phyloP scores from a whole-genome alignment of 2,113 vertebrate species.

The Morone chrysops region DNA sequence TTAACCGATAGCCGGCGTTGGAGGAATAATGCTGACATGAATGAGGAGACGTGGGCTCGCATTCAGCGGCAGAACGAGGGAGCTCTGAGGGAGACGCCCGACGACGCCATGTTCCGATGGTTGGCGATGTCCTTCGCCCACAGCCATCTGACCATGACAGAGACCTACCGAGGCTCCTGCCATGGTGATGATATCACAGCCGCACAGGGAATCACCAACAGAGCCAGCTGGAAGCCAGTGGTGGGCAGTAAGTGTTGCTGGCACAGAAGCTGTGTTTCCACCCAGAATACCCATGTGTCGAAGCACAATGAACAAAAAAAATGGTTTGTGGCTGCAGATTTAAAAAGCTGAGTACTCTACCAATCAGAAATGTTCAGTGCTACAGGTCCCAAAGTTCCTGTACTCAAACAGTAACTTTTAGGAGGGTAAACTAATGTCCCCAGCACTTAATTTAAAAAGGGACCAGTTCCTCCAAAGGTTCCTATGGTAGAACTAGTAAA shows the following conservation, averaged over 20 bases:
- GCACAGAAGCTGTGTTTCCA: neutral
- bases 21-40: constrained; percentile 75
- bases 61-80: constrained; percentile 84
- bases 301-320: no score
- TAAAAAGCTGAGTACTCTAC: no score
- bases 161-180: constrained; percentile 89
- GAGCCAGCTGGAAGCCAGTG: constrained; percentile 91
- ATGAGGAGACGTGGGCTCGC: constrained; percentile 85
- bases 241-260: constrained; percentile 89
- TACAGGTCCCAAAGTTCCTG: no score
- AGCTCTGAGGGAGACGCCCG: constrained; percentile 85
- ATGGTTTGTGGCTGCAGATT: no score
- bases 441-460: no score
- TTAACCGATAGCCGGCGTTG: constrained; percentile 59
- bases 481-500: no score
- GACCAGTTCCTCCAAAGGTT: no score
- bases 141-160: constrained; percentile 92
- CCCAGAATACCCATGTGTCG: no score
- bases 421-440: no score
- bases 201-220: constrained; percentile 90
- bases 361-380: no score
- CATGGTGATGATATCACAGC: constrained; percentile 90
- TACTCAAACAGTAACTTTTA: no score
- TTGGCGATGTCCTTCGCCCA: constrained; percentile 95
- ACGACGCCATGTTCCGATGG: constrained; percentile 96